phyloP scores from a whole-genome alignment of 1,140 invertebrate genomes.

The Bombus difficillimus region DNA sequence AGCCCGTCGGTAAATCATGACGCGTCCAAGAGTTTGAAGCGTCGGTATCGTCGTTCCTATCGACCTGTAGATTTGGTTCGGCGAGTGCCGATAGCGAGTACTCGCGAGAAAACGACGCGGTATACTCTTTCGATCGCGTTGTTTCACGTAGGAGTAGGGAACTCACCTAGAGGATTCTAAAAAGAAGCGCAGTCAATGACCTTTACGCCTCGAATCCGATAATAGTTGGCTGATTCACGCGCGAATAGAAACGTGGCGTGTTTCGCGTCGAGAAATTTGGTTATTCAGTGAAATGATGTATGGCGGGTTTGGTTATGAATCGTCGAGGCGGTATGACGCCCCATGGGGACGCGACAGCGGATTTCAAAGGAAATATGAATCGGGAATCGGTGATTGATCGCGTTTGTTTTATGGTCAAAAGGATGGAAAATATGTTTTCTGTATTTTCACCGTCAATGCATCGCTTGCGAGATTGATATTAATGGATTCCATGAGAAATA shows the following conservation, averaged over 20 bases:
- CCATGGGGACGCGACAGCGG: neutral
- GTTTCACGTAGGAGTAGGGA: neutral
- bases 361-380: neutral
- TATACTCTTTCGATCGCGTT: neutral
- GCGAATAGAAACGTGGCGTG: neutral
- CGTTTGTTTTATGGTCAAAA: neutral
- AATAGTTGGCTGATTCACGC: constrained; percentile 44
- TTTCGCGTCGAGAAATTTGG: neutral
- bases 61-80: constrained; percentile 26
- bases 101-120: neutral
- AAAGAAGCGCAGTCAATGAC: constrained; percentile 33
- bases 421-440: neutral
- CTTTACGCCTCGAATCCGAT: constrained; percentile 47
- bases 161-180: neutral
- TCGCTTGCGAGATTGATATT: neutral
- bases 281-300: constrained; percentile 6
- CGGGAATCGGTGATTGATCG: neutral
- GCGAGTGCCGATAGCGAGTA: neutral
- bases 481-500: neutral
- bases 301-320: neutral
- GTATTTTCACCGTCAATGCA: too few species aligned
- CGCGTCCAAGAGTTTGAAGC: constrained; percentile 15
- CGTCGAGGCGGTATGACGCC: neutral
- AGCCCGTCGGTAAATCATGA: constrained; percentile 59
- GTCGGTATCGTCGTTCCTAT: constrained; percentile 32